Percentiles rank a stretch among this genome's conserved stretches.
Evolutionary conservation across 2,113 vertebrate species (phyloP).

Genomic region (Xenopus laevis): DNA sequence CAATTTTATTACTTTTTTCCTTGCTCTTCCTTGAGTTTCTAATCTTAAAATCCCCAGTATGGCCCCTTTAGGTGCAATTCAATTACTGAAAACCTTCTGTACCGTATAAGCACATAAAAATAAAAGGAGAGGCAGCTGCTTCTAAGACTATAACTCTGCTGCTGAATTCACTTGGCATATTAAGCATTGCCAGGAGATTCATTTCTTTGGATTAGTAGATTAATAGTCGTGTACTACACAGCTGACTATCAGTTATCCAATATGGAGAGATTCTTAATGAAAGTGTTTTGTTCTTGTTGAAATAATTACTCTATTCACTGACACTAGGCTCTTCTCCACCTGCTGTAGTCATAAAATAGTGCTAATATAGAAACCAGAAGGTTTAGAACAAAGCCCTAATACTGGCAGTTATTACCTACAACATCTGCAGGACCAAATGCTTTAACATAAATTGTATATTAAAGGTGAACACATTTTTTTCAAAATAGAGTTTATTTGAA

Average conservation of each 20-base stretch:
- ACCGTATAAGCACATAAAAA: conserved; percentile 8
- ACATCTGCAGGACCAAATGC: not conserved
- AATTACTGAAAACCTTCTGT: conserved; percentile 4
- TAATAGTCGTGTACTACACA: conserved; percentile 3
- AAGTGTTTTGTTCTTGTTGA: not conserved
- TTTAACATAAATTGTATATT: not conserved
- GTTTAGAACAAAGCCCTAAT: not conserved
- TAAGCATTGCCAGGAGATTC: not conserved
- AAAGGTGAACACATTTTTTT: not conserved
- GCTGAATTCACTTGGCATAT: not conserved
- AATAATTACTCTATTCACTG: not conserved
- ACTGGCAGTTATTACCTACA: not conserved
- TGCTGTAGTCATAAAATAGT: not conserved
- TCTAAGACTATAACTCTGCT: not conserved
- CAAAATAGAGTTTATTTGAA: no score
- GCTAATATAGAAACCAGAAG: not conserved
- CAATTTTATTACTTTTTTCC: no score
- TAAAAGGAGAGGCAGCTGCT: conserved; percentile 2
- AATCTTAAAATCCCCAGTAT: not conserved
- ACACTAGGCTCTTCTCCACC: not conserved
- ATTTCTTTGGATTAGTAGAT: conserved; percentile 4
- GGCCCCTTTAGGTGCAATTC: not conserved
- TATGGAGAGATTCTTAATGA: conserved; percentile 1
- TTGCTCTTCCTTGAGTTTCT: not conserved
- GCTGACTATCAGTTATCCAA: conserved; percentile 7